These are phyloP conservation scores for Pygocentrus nattereri DNA, from an alignment of 2,797 vertebrate species.

Conservation along the genomic window DNA sequence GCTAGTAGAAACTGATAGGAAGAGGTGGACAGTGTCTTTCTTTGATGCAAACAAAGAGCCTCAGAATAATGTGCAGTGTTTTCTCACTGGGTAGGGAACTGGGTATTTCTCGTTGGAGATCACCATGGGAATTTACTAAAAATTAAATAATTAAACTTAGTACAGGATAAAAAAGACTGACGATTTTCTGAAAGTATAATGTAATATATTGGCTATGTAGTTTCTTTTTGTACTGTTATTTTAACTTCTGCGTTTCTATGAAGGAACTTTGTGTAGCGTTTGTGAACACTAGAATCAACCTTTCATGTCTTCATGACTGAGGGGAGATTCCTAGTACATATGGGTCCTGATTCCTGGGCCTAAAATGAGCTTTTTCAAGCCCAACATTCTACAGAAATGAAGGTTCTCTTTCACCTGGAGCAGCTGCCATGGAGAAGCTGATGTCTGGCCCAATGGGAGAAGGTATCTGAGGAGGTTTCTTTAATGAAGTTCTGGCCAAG, in stretches of 20 bases:
- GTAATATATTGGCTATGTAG: too few species aligned
- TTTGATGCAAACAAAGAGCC: not conserved
- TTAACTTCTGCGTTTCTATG: not conserved
- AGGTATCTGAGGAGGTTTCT: not conserved
- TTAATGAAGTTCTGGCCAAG: conserved; percentile 7
- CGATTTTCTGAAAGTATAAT: too few species aligned
- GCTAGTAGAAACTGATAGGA: not conserved
- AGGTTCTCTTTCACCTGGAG: not conserved
- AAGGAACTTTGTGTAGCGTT: not conserved
- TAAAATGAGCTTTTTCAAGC: not conserved
- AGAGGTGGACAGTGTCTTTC: not conserved
- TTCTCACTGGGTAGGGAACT: not conserved
- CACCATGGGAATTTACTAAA: too few species aligned
- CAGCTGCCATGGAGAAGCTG: not conserved
- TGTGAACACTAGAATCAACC: not conserved
- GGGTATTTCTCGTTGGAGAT: not conserved
- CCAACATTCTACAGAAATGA: not conserved
- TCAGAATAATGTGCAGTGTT: not conserved
- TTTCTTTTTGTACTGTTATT: too few species aligned
- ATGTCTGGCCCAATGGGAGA: not conserved
- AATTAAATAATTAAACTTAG: too few species aligned
- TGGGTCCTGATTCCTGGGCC: not conserved
- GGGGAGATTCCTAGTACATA: not conserved
- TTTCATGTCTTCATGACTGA: not conserved
- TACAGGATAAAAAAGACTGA: too few species aligned